Evolutionary conservation across 2,888 invertebrate genomes (phyloP), one percentile per base, ranked within the genome.

Genomic region (Caenorhabditis imperialis): DNA sequence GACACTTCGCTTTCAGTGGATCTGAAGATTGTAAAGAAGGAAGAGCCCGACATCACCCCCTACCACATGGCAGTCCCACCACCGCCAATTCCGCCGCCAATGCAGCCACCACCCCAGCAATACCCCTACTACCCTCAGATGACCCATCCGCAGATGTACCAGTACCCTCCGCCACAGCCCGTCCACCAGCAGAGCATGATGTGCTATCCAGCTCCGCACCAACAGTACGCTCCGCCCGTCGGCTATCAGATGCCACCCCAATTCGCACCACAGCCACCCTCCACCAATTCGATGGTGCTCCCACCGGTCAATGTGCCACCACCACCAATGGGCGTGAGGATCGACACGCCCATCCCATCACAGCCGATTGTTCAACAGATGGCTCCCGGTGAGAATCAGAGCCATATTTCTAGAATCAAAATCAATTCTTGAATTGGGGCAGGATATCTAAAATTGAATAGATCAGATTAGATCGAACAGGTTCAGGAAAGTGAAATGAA

Each of bases 1-100:
- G 78, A 79, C 10, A 54, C 55, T 10, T 71, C 74, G 2, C 38
- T 74, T 1, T 73, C 75, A 0, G 40, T 53, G 0, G 62, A 71
- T 22, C 16, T 62, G 37, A 54, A 35, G 20, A 16, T 35, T 1
- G 48, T 33, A 1, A 65, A 65, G 18, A 73, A 51, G 30, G 48
- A 47, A 16, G 61, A 33, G 10, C 18, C 22, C 16, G 35, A 5
- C 35, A 33, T 14, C 42, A 40, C 16, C 18, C 72, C 14, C 20
- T 67, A 44, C 42, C 69, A 58, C 48, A 51, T 53, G 60, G 48
- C 20, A 18, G 45, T 67, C 0, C 47, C 65, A 8, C 60, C 73
- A 1, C 73, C 73, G 6, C 73, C 72, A 0, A 45, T 72, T 0
- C 63, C 63, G 6, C 63, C 72, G 5, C 38, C 37, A 25, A 53